phyloP scores from a whole-genome alignment of 2,113 vertebrate genomes.

The Nicator chloris region DNA sequence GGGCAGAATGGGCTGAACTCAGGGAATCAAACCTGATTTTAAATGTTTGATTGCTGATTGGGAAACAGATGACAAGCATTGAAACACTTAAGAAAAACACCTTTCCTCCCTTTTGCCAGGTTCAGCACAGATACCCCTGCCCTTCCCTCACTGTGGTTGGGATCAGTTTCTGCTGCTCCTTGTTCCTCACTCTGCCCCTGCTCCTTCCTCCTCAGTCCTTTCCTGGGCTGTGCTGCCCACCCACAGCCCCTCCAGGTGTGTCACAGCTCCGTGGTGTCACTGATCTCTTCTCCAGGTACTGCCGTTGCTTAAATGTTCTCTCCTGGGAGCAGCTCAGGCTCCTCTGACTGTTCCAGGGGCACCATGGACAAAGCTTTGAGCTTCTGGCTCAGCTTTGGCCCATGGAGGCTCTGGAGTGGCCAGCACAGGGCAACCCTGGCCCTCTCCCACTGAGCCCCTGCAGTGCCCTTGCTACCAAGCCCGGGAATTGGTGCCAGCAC shows the following conservation, averaged over 20 bases:
- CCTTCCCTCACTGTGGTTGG: fast-evolving
- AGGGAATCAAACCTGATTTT: background rate
- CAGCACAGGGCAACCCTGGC: background rate
- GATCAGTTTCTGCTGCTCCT: background rate
- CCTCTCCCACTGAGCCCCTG: background rate
- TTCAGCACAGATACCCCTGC: background rate
- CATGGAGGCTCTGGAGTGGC: fast-evolving
- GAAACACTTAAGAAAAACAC: background rate
- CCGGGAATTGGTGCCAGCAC: background rate
- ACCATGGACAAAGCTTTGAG: fast-evolving
- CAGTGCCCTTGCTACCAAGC: no score
- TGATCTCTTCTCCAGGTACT: fast-evolving
- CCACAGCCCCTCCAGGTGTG: background rate
- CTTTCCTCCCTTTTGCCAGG: background rate
- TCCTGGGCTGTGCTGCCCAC: background rate
- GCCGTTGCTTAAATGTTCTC: fast-evolving
- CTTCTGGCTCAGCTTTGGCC: background rate
- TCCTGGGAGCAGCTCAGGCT: fast-evolving
- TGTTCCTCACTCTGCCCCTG: background rate
- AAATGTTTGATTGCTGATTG: background rate
- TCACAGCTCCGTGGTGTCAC: fast-evolving
- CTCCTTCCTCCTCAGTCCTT: fast-evolving
- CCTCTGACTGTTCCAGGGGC: background rate
- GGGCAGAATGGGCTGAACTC: background rate
- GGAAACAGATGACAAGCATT: background rate